phyloP scores from a whole-genome alignment of 2,113 vertebrate genomes.

The Proterorhinus semilunaris region DNA sequence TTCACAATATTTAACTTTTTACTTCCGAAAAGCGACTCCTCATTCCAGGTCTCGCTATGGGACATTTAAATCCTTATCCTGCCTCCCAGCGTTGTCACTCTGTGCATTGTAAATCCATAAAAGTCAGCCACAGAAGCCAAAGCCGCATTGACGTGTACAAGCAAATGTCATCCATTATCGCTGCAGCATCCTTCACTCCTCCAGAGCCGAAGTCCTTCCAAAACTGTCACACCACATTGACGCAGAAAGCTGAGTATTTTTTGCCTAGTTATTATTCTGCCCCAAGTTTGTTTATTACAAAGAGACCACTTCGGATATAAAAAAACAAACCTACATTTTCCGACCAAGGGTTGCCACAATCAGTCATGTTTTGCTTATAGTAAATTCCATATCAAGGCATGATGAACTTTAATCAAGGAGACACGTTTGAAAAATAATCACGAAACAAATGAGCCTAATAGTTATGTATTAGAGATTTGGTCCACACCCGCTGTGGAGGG shows the following conservation, averaged over 20 bases:
- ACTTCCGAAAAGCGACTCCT: not conserved
- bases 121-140: slow-evolving; percentile 12
- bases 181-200: slow-evolving; percentile 11
- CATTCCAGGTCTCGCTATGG: not conserved
- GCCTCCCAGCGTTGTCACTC: slow-evolving; percentile 6
- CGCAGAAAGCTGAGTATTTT: slow-evolving; percentile 8
- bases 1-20: not conserved
- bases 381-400: too few species aligned
- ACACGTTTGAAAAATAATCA: too few species aligned
- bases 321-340: slow-evolving; percentile 5
- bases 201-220: slow-evolving; percentile 17
- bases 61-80: not conserved
- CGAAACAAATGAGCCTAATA: too few species aligned
- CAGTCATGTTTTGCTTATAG: too few species aligned
- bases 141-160: slow-evolving; percentile 23
- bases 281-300: slow-evolving; percentile 11
- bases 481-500: too few species aligned
- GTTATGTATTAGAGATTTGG: too few species aligned
- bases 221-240: slow-evolving; percentile 18
- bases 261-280: not conserved
- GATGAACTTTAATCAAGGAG: too few species aligned
- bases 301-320: not conserved
- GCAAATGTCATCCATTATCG: slow-evolving; percentile 24
- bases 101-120: slow-evolving; percentile 19
- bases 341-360: too few species aligned